Conservation (phyloP, 2,888 invertebrate genomes). For the Phengaris alcon region DNA sequence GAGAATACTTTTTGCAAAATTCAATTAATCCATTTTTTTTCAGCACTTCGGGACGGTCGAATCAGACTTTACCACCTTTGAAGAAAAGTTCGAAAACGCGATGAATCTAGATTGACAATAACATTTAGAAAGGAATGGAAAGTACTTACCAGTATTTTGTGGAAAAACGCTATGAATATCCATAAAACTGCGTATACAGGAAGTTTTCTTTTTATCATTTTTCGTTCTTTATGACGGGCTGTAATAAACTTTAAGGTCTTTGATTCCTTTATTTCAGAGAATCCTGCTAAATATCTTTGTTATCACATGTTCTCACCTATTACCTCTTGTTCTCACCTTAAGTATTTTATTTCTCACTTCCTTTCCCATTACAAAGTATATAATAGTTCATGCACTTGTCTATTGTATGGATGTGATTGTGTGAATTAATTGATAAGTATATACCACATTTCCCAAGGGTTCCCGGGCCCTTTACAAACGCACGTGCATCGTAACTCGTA, state of each 20-base stretch:
- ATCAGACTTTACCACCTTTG: background rate
- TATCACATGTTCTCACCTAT: no score
- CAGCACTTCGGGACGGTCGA: conserved; percentile 1
- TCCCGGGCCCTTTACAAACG: background rate
- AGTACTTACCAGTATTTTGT: no score
- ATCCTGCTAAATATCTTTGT: no score
- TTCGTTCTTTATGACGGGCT: no score
- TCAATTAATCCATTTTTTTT: background rate
- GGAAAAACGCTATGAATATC: background rate
- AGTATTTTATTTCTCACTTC: conserved; percentile 10
- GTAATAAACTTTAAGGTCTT: no score
- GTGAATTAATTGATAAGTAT: background rate
- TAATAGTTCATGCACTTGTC: background rate
- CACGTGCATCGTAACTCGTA: background rate
- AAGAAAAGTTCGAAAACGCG: background rate
- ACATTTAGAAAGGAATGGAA: background rate
- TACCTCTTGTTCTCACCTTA: background rate
- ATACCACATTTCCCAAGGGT: background rate
- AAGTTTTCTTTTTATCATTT: no score
- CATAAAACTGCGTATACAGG: no score
- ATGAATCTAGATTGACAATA: background rate
- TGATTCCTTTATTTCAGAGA: no score
- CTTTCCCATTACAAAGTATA: background rate
- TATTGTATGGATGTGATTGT: conserved; percentile 8
- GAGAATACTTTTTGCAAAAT: no score